These are phyloP conservation scores for Apogon talboti DNA, from an alignment of 2,797 vertebrate genomes.

Conservation along the genomic window DNA sequence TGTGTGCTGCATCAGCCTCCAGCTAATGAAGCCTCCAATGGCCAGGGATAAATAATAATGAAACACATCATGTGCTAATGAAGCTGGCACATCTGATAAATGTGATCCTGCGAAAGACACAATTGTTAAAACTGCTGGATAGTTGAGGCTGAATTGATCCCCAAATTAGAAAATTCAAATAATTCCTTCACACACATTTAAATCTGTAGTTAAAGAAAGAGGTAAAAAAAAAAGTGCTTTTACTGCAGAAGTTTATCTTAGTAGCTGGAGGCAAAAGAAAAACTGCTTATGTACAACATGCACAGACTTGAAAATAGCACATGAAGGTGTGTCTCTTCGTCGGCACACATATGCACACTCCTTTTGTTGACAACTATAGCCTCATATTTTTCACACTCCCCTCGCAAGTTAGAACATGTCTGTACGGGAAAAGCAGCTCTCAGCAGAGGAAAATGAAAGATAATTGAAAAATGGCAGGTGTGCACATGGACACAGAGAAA, in stretches of 20 bases:
- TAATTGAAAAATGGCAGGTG: conserved; percentile 78
- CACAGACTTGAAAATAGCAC: conserved; percentile 50
- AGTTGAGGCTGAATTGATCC: conserved; percentile 40
- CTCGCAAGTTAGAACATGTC: conserved; percentile 48
- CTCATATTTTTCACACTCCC: conserved; percentile 42
- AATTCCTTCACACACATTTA: not conserved
- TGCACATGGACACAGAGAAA: conserved; percentile 39
- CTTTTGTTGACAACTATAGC: conserved; percentile 36
- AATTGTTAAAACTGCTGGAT: conserved; percentile 58
- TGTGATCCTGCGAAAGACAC: conserved; percentile 50
- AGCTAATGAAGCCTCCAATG: conserved; percentile 76
- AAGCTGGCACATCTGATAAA: conserved; percentile 69
- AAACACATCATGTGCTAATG: conserved; percentile 76
- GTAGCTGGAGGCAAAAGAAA: conserved; percentile 13
- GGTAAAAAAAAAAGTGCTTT: conserved; percentile 4
- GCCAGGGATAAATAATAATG: conserved; percentile 79
- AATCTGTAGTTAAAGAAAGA: conserved; percentile 8
- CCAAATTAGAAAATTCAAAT: conserved; percentile 37
- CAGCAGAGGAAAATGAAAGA: conserved; percentile 66
- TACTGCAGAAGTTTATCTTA: conserved; percentile 21
- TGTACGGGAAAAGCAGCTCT: conserved; percentile 66
- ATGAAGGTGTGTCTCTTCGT: conserved; percentile 47
- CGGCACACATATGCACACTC: conserved; percentile 29
- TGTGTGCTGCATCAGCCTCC: conserved; percentile 56
- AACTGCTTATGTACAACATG: conserved; percentile 31